A percentile compares a stretch with the other conserved stretches of the same genome.
phyloP scores from a whole-genome alignment of 2,113 vertebrate genomes.

The Amazona guildingii region DNA sequence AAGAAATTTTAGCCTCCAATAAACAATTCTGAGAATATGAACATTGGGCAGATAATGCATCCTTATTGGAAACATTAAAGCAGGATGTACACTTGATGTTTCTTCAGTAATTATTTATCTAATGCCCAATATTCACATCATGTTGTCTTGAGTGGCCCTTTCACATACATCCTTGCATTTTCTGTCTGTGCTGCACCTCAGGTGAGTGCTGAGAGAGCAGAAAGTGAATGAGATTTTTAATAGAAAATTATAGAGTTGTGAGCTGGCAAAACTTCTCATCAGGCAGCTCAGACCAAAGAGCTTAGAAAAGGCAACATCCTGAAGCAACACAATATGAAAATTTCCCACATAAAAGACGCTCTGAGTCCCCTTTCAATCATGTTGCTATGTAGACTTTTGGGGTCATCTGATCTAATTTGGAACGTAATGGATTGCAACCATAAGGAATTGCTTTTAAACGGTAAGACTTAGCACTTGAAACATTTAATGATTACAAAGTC shows the following conservation, averaged over 20 bases:
- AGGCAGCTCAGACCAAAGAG: background rate
- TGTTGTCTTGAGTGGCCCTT: background rate
- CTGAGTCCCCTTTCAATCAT: background rate
- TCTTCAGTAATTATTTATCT: background rate
- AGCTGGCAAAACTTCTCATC: background rate
- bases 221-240: background rate
- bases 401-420: background rate
- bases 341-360: background rate
- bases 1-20: background rate
- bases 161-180: background rate
- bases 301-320: background rate
- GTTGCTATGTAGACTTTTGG: background rate
- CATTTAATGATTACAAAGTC: background rate
- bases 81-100: background rate
- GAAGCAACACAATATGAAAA: conserved; percentile 31
- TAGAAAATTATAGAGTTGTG: background rate
- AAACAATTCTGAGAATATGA: background rate
- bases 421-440: background rate
- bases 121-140: background rate
- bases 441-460: background rate
- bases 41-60: background rate
- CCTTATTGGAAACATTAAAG: background rate
- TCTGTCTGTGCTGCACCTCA: background rate
- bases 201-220: background rate
- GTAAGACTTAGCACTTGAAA: background rate